Conservation (phyloP, 2,797 vertebrate species). For the Enteromius argenteus region DNA sequence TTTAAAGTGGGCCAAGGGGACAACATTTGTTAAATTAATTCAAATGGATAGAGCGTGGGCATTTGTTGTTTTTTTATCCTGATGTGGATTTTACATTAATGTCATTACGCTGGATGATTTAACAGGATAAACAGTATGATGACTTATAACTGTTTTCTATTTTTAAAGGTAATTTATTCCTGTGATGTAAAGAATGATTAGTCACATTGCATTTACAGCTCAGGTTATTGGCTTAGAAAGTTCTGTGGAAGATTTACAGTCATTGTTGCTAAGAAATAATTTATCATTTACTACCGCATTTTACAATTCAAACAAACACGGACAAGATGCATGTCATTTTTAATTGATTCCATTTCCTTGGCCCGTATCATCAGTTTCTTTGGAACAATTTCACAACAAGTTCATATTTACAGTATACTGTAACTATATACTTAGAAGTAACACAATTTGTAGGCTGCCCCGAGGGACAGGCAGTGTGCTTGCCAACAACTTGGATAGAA, state of each 20-base stretch:
- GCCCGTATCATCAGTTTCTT: background rate
- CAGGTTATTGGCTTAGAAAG: background rate
- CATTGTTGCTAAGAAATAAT: background rate
- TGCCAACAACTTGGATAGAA: slow-evolving; percentile 22
- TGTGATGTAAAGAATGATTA: background rate
- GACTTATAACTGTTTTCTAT: background rate
- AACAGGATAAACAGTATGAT: background rate
- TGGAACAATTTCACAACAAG: slow-evolving; percentile 10
- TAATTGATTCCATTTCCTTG: slow-evolving; percentile 9
- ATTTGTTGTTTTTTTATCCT: slow-evolving; percentile 20
- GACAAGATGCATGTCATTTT: slow-evolving; percentile 9
- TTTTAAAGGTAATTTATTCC: background rate
- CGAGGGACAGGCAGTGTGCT: background rate
- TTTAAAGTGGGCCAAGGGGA: slow-evolving; percentile 18
- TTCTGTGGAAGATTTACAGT: background rate
- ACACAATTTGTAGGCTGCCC: slow-evolving; percentile 21
- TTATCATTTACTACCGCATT: background rate
- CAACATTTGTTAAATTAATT: slow-evolving; percentile 36
- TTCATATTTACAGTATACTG: slow-evolving; percentile 32
- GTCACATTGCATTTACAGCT: slow-evolving; percentile 1
- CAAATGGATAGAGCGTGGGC: background rate
- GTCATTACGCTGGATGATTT: background rate
- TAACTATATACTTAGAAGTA: slow-evolving; percentile 26
- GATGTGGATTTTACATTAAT: slow-evolving; percentile 9
- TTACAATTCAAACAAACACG: background rate